phyloP scores from a whole-genome alignment of 2,888 invertebrate species.

The Calliphora vomitoria region DNA sequence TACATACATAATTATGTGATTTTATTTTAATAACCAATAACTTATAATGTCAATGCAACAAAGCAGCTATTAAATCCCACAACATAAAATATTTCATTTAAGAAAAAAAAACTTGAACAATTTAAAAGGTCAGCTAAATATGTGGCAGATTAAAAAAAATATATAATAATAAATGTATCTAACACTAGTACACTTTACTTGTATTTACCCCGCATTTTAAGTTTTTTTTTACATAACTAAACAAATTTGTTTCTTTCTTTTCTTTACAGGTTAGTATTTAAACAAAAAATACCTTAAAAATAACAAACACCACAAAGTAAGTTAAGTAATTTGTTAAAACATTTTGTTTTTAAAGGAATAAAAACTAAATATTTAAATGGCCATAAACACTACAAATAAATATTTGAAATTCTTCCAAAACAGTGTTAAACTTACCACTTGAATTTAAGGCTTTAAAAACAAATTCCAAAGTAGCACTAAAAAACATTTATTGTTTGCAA shows the following conservation, averaged over 20 bases:
- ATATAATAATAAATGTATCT: background rate
- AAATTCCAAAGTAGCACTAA: slow-evolving; percentile 27
- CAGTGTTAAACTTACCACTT: slow-evolving; percentile 24
- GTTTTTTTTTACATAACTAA: slow-evolving; percentile 30
- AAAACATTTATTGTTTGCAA: background rate
- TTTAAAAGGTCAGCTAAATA: background rate
- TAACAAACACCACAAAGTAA: slow-evolving; percentile 31
- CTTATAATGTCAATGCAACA: slow-evolving; percentile 3
- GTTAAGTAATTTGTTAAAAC: background rate
- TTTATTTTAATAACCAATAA: background rate
- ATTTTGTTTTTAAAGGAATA: background rate
- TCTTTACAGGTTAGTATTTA: slow-evolving; percentile 60
- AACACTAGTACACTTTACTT: background rate
- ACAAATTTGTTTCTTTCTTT: slow-evolving; percentile 25
- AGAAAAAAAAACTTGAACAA: background rate
- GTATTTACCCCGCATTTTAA: background rate
- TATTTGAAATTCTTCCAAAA: slow-evolving; percentile 23
- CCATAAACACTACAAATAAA: slow-evolving; percentile 51
- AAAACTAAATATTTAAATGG: slow-evolving; percentile 48
- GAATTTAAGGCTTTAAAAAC: background rate
- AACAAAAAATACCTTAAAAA: background rate
- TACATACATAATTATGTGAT: background rate
- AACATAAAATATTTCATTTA: background rate
- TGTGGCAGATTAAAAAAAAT: background rate
- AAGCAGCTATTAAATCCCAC: background rate